These are phyloP conservation scores for Lonchura striata DNA, from an alignment of 2,113 vertebrate species.

Conservation along the genomic window DNA sequence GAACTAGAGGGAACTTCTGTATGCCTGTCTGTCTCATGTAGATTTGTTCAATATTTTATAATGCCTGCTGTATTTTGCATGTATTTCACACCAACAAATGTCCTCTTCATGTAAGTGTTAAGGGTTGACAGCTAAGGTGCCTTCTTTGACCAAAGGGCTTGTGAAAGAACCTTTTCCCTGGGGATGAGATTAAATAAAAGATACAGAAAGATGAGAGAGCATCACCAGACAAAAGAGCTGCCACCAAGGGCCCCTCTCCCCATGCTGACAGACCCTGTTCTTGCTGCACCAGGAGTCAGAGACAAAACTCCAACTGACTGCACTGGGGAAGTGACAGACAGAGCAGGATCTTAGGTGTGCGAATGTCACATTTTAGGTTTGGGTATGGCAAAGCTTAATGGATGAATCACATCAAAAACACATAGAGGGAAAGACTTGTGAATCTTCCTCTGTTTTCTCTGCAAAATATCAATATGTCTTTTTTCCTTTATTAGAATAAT, in stretches of 20 bases:
- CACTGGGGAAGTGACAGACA: background rate
- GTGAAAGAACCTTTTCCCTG: background rate
- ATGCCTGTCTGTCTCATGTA: background rate
- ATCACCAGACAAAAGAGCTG: background rate
- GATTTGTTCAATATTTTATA: conserved; percentile 27
- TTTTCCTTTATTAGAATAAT: background rate
- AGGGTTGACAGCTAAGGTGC: conserved; percentile 1
- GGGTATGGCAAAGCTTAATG: background rate
- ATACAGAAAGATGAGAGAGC: background rate
- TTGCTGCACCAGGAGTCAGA: background rate
- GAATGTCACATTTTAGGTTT: background rate
- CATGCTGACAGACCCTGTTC: background rate
- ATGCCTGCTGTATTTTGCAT: background rate
- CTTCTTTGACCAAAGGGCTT: conserved; percentile 36
- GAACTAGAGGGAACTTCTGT: background rate
- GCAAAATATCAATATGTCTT: background rate
- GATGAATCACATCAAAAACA: background rate
- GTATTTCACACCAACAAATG: background rate
- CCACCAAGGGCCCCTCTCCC: background rate
- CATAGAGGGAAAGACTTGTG: background rate
- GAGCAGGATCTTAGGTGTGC: background rate
- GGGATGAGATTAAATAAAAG: conserved; percentile 18
- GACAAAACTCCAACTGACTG: background rate
- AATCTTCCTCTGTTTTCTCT: background rate
- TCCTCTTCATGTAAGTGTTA: background rate